Conservation (phyloP, 2,888 invertebrate species). For the Dryadula phaetusa region DNA sequence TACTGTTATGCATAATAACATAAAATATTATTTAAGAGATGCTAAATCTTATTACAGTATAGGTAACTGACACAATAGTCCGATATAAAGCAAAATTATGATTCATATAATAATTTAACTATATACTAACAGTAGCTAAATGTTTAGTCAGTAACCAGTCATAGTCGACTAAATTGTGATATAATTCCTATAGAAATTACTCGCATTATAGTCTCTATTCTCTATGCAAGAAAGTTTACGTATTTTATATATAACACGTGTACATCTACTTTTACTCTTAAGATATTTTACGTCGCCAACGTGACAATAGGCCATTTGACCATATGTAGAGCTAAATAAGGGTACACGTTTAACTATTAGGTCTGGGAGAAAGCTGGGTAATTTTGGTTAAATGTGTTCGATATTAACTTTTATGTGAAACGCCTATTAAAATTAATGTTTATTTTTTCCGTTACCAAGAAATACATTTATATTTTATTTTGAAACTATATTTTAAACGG, state of each 20-base stretch:
- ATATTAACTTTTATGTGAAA: conserved; percentile 20
- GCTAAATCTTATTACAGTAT: conserved; percentile 4
- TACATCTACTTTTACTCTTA: conserved; percentile 42
- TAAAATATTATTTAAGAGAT: conserved; percentile 8
- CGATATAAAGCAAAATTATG: conserved; percentile 2
- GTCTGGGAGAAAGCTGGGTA: conserved; percentile 42
- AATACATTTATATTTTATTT: background rate
- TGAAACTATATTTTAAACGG: too few relatives aligned
- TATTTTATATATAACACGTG: conserved; percentile 24
- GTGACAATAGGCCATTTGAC: conserved; percentile 54
- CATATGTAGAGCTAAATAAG: conserved; percentile 47
- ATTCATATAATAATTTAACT: conserved; percentile 2
- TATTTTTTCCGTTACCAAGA: background rate
- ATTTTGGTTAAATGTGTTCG: conserved; percentile 35
- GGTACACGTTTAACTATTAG: conserved; percentile 38
- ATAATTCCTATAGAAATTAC: conserved; percentile 16
- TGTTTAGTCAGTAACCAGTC: conserved; percentile 5
- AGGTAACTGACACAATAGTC: background rate
- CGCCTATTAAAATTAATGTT: conserved; percentile 1
- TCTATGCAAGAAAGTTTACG: background rate
- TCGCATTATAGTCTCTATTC: conserved; percentile 17
- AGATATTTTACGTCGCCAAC: conserved; percentile 49
- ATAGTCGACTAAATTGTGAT: conserved; percentile 19
- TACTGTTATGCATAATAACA: background rate
- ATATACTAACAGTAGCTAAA: conserved; percentile 9